These are phyloP conservation scores for Pachyrhynchus sulphureomaculatus DNA, from an alignment of 1,140 invertebrate species.

Conservation along the genomic window DNA sequence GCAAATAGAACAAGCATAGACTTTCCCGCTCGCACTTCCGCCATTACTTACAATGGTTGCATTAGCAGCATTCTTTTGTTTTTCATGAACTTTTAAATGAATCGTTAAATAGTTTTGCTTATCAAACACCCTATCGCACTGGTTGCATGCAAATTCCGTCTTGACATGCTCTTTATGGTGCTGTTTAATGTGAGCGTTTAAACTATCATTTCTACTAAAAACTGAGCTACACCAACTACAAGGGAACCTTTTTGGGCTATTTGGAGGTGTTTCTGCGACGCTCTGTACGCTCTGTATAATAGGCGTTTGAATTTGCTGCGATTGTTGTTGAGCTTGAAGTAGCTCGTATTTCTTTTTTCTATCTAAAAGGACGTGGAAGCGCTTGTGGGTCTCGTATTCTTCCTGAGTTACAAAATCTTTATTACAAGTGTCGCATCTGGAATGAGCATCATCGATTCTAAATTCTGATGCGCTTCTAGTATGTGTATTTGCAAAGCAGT, in stretches of 20 bases:
- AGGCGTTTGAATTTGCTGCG: constrained; percentile 5
- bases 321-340: constrained; percentile 8
- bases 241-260: constrained; percentile 18
- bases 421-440: constrained; percentile 43
- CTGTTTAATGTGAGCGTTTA: constrained; percentile 39
- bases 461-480: constrained; percentile 43
- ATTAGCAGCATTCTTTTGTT: constrained; percentile 29
- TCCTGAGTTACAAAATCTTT: constrained; percentile 41
- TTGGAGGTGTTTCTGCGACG: neutral
- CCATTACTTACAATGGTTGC: neutral
- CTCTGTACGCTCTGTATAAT: constrained; percentile 13
- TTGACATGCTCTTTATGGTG: constrained; percentile 32
- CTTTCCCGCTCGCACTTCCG: neutral
- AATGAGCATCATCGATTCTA: constrained; percentile 38
- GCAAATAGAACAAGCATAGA: constrained; percentile 46
- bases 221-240: constrained; percentile 40
- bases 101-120: constrained; percentile 44
- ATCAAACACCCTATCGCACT: constrained; percentile 44
- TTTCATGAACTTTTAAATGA: constrained; percentile 46
- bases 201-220: constrained; percentile 40
- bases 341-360: constrained; percentile 33
- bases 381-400: constrained; percentile 44
- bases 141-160: constrained; percentile 39
- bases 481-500: constrained; percentile 46
- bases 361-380: constrained; percentile 41